These are phyloP conservation scores for Papilio polytes DNA, from an alignment of 1,140 invertebrate genomes.

Conservation along the genomic window DNA sequence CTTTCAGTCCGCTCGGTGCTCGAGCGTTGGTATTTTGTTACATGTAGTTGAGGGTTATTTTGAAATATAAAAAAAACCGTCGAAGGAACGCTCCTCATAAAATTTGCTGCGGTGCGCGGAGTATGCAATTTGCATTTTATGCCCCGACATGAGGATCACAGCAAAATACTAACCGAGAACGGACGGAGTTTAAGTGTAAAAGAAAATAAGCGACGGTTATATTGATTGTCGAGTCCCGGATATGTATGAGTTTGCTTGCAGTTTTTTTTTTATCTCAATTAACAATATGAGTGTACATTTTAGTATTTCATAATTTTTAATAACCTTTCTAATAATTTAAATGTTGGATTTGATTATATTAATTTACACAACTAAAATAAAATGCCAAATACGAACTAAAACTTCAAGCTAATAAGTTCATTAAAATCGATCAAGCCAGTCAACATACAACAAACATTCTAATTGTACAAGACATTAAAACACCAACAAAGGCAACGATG, in stretches of 20 bases:
- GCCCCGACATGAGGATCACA: constrained; percentile 54
- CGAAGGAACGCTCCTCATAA: constrained; percentile 44
- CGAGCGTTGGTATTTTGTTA: constrained; percentile 33
- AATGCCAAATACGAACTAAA: background rate
- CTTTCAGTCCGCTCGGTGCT: constrained; percentile 28
- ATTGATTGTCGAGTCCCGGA: background rate
- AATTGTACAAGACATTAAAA: background rate
- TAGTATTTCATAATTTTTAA: background rate
- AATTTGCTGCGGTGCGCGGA: constrained; percentile 49
- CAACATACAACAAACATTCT: background rate
- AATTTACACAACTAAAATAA: background rate
- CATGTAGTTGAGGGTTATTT: constrained; percentile 31
- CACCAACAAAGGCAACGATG: constrained; percentile 39
- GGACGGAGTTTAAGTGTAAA: background rate
- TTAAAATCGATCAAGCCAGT: background rate
- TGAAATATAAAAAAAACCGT: constrained; percentile 35
- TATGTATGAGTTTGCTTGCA: background rate
- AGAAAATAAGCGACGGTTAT: background rate
- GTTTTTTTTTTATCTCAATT: background rate
- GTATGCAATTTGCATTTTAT: constrained; percentile 66
- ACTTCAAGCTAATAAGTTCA: background rate
- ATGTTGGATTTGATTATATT: background rate
- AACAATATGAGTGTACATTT: background rate
- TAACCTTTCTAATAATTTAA: background rate
- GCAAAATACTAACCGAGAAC: constrained; percentile 17